Percentiles rank a stretch among this genome's conserved stretches.
phyloP scores from a whole-genome alignment of 2,113 vertebrate species.

The Nycticebus coucang region DNA sequence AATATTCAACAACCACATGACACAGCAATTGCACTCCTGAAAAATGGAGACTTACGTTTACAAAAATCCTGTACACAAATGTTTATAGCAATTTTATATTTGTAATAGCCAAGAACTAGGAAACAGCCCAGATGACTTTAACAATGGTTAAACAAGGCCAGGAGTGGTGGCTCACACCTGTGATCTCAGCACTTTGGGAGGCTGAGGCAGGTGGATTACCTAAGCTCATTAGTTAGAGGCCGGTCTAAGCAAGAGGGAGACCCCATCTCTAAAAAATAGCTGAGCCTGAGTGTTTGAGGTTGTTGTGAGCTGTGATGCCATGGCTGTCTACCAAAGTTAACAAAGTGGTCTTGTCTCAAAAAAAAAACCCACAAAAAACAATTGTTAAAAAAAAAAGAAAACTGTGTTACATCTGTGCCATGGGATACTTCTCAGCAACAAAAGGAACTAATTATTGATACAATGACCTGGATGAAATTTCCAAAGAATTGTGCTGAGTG shows the following conservation, averaged over 20 bases:
- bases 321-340: too few relatives aligned
- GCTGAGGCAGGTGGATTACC: too few relatives aligned
- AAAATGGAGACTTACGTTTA: not conserved
- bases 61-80: not conserved
- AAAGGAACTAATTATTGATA: not conserved
- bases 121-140: not conserved
- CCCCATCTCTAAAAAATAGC: too few relatives aligned
- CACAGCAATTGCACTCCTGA: not conserved
- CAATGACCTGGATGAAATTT: not conserved
- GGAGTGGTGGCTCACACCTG: too few relatives aligned
- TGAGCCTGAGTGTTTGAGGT: too few relatives aligned
- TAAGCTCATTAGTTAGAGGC: too few relatives aligned
- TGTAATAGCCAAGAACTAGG: not conserved
- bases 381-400: not conserved
- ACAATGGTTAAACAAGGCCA: not conserved
- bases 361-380: too few relatives aligned
- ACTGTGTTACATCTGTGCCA: not conserved
- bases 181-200: too few relatives aligned
- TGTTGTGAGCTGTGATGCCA: too few relatives aligned
- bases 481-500: not conserved
- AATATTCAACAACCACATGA: not conserved
- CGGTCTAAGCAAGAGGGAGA: too few relatives aligned
- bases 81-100: not conserved
- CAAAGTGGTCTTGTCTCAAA: too few relatives aligned
- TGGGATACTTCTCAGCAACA: not conserved